Evolutionary conservation across 2,888 invertebrate genomes (phyloP), one percentile per base, ranked within the genome.

Genomic region (Nymphalis urticae): DNA sequence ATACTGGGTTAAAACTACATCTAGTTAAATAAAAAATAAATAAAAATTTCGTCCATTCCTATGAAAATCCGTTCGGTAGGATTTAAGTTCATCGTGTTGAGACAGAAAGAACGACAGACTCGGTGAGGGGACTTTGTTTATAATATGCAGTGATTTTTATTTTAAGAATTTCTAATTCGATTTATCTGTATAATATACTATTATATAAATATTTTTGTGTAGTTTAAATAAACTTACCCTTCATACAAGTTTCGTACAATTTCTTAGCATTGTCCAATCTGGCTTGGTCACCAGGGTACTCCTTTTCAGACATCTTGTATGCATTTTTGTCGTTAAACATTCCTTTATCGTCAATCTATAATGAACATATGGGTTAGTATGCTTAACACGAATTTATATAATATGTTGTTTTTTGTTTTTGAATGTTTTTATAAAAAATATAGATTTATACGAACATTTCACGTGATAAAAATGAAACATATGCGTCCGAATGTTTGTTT

Each of bases 311-410:
- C 67, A 86, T 76, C 65, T 83, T 83, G 21, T 79, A 72, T 1
- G 87, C 84, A 17, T 78, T 80, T 7, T 84, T 85, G 8, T 76
- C 74, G 51, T 87, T 83, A 58, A 85, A 90, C 78, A 85, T 85
- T 1, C 93, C 92, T 73, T 89, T 87, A 19, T 79, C 82, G 68
- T 90, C 79, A 70, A 92, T 69, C 93, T 93, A 73, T 47, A 79
- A 81, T 63, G 54, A 48, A 65, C 1, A 54, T 27, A 27, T 32
- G 27, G 27, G 27, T 4, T 2, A 27, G 3, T 27, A 32, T 32
- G 27, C 6, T 32, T 32, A 6, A 32, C 9, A 21, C 8, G 24
- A 16, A 21, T 16, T 1, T 24, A 27, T 54, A 6, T 10, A 9
- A 2, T 2, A 54, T n/a, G 21, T 21, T n/a, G 9, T 27, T 53